These are phyloP conservation scores for Rhinopomastus cyanomelas DNA, from an alignment of 2,113 vertebrate species.

Conservation along the genomic window DNA sequence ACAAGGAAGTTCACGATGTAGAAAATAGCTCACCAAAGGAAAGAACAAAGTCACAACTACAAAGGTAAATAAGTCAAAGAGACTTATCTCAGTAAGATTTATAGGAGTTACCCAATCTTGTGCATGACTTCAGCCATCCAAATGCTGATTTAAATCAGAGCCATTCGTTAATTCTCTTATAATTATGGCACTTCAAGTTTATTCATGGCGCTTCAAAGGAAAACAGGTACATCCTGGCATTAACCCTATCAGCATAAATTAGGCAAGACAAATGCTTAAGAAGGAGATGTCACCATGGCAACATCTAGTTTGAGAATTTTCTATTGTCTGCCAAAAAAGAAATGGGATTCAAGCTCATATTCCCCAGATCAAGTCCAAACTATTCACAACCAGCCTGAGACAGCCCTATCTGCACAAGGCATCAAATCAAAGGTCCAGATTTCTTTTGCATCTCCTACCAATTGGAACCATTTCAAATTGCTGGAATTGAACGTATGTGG, in stretches of 20 bases:
- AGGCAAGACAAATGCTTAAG: background rate
- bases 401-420: background rate
- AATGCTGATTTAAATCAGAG: conserved; percentile 49
- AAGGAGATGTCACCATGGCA: background rate
- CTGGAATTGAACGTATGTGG: background rate
- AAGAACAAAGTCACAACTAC: conserved; percentile 71
- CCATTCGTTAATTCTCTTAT: background rate
- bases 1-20: background rate
- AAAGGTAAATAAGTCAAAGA: conserved; percentile 76
- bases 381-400: background rate
- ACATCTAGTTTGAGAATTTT: too few relatives aligned
- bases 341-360: background rate
- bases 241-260: background rate
- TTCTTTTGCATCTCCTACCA: background rate
- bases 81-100: conserved; percentile 69
- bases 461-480: background rate
- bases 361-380: background rate
- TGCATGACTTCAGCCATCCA: conserved; percentile 25
- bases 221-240: background rate
- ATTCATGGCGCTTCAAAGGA: background rate
- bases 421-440: conserved; percentile 6
- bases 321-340: too few relatives aligned
- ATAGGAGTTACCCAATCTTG: conserved; percentile 5
- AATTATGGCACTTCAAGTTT: too few relatives aligned
- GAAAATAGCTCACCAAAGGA: conserved; percentile 68